phyloP scores from a whole-genome alignment of 2,113 vertebrate species.

The Dipodomys stephensi region DNA sequence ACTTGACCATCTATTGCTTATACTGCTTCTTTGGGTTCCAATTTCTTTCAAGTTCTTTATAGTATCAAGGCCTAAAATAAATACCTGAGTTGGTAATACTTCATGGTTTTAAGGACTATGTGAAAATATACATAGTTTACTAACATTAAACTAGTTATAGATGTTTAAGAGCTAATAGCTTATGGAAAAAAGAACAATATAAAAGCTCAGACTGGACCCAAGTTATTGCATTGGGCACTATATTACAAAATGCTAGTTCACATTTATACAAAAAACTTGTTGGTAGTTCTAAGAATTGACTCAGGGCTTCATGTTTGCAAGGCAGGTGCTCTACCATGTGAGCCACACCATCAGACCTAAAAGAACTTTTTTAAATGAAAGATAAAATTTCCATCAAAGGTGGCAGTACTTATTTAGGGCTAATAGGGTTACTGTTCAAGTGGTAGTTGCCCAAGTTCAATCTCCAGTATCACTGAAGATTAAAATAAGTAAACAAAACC shows the following conservation, averaged over 20 bases:
- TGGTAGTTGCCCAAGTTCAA: too few relatives aligned
- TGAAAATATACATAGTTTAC: not conserved
- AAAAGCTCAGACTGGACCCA: not conserved
- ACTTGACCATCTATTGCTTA: not conserved
- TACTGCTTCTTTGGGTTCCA: not conserved
- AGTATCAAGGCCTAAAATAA: not conserved
- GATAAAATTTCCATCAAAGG: not conserved
- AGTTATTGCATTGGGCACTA: not conserved
- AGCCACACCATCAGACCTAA: not conserved
- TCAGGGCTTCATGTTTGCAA: too few relatives aligned
- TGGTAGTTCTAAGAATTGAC: too few relatives aligned
- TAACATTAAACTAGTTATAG: not conserved
- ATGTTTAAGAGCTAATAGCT: not conserved
- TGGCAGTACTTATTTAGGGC: not conserved
- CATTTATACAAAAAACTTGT: not conserved
- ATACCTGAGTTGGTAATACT: not conserved
- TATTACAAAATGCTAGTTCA: slow-evolving; percentile 22
- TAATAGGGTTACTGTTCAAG: too few relatives aligned
- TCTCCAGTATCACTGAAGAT: too few relatives aligned
- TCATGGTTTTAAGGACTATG: slow-evolving; percentile 20
- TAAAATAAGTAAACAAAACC: too few relatives aligned
- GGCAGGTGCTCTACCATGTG: not conserved
- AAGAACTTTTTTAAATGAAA: not conserved
- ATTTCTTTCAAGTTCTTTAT: too few relatives aligned
- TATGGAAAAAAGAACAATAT: not conserved